phyloP scores from a whole-genome alignment of 2,797 vertebrate species.

The Kryptolebias ocellatus region DNA sequence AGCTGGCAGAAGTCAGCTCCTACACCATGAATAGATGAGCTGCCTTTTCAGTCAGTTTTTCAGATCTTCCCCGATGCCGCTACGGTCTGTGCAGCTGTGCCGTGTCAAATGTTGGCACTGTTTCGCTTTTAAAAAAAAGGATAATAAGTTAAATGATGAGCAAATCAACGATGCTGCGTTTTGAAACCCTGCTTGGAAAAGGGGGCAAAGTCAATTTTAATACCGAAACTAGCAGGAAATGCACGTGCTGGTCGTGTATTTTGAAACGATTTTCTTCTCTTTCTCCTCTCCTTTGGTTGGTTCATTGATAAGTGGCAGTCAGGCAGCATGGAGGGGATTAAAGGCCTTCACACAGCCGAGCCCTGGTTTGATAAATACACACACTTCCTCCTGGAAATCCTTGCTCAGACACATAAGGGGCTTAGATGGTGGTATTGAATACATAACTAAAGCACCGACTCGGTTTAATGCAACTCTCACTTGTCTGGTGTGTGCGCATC shows the following conservation, averaged over 20 bases:
- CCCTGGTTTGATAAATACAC: conserved; percentile 65
- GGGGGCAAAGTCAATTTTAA: conserved; percentile 53
- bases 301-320: conserved; percentile 76
- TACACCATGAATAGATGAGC: conserved; percentile 34
- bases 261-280: conserved; percentile 69
- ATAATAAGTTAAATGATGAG: conserved; percentile 55
- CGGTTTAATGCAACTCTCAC: conserved; percentile 28
- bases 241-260: conserved; percentile 46
- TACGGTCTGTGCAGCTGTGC: conserved; percentile 67
- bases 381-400: conserved; percentile 68
- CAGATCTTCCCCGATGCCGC: background rate
- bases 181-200: conserved; percentile 52
- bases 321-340: conserved; percentile 72
- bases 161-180: conserved; percentile 48
- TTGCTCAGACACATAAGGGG: conserved; percentile 61
- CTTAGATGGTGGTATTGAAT: conserved; percentile 56
- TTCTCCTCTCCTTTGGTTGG: conserved; percentile 55
- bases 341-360: conserved; percentile 57
- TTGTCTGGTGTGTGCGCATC: conserved; percentile 28
- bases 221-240: conserved; percentile 44
- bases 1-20: conserved; percentile 44
- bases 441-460: conserved; percentile 39
- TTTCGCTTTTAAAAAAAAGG: background rate
- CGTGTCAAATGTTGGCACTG: conserved; percentile 58
- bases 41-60: conserved; percentile 31